Evolutionary conservation across 2,113 vertebrate genomes (phyloP), one percentile per base, ranked within the genome.

Genomic region (Prionailurus bengalensis): DNA sequence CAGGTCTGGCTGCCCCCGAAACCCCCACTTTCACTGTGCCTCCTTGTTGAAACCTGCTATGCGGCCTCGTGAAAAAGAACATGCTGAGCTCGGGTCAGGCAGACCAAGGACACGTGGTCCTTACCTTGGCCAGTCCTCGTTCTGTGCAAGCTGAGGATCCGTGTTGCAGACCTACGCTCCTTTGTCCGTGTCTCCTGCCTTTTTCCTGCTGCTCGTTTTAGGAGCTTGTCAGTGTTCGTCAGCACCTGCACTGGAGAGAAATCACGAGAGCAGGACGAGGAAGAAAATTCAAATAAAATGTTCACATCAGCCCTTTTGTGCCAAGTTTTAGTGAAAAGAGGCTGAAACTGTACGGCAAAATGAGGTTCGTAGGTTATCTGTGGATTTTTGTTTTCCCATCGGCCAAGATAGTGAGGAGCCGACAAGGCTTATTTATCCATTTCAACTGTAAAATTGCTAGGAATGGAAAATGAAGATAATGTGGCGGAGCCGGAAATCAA

Each of bases 331-430:
- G 63, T 85, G 74, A 29, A 83, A 91, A 58, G 83, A 78, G 53
- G 65, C 61, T 79, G 65, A 51, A 93, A 39, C 55, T 86, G 61
- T 76, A 68, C 95, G 42, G 58, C 17, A 42, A 61, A 74, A 53
- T 78, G 76, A 89, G 58, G 33, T 61, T 91, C 65, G 1, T 51
- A 39, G 63, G 51, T 91, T 90, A 74, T 65, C 66, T 85, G 42
- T 74, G 63, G 79, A 45, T 27, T 87, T 96, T 83, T 96, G 84
- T 89, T 92, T 89, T 89, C 36, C 51, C 14, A 21, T 88, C 80
- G 66, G 80, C 63, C 25, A 19, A 31, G 33, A 80, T 31, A n/a
- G 55, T 53, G 51, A 74, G 39, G 27, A 51, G 29, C 13, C 2
- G 31, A 17, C 42, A 68, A 53, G 36, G 14, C 31, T 63, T 66